Evolutionary conservation across 2,113 vertebrate genomes (phyloP).

Genomic region (Atherinomorus stipes): DNA sequence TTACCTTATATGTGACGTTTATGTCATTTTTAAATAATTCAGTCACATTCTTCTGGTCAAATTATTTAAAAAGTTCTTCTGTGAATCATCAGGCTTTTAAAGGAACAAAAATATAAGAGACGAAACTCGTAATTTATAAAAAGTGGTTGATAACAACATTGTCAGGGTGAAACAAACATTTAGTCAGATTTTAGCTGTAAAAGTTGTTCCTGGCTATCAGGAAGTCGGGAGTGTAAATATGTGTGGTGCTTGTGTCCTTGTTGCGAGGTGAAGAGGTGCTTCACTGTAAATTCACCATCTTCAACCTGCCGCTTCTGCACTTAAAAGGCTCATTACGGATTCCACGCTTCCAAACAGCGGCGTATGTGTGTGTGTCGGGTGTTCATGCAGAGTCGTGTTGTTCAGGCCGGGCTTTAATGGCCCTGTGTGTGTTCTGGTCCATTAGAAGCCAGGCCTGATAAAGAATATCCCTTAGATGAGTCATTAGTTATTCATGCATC

Average conservation of each 20-base stretch:
- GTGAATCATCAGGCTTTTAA: too few species aligned
- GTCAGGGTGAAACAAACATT: too few species aligned
- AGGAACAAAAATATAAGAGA: too few species aligned
- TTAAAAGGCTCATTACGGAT: slow-evolving; percentile 70
- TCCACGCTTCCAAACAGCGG: slow-evolving; percentile 60
- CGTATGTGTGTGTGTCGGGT: slow-evolving; percentile 47
- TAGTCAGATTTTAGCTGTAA: too few species aligned
- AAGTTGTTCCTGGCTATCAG: too few species aligned
- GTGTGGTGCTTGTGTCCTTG: slow-evolving; percentile 24
- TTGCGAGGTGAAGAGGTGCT: slow-evolving; percentile 64
- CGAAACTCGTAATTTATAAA: too few species aligned
- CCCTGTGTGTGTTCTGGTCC: slow-evolving; percentile 47
- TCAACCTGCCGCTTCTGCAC: slow-evolving; percentile 56
- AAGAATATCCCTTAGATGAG: slow-evolving; percentile 42
- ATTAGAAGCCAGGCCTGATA: slow-evolving; percentile 62
- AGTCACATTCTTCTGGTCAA: too few species aligned
- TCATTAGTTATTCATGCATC: slow-evolving; percentile 74
- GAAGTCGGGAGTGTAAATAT: neutral
- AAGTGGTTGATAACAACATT: too few species aligned
- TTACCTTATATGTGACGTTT: too few species aligned
- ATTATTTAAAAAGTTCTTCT: too few species aligned
- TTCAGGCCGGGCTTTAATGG: slow-evolving; percentile 28
- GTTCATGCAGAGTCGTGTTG: slow-evolving; percentile 44
- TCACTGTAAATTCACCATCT: slow-evolving; percentile 49
- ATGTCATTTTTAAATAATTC: too few species aligned